phyloP scores from a whole-genome alignment of 2,797 vertebrate genomes.

The Merluccius polli region DNA sequence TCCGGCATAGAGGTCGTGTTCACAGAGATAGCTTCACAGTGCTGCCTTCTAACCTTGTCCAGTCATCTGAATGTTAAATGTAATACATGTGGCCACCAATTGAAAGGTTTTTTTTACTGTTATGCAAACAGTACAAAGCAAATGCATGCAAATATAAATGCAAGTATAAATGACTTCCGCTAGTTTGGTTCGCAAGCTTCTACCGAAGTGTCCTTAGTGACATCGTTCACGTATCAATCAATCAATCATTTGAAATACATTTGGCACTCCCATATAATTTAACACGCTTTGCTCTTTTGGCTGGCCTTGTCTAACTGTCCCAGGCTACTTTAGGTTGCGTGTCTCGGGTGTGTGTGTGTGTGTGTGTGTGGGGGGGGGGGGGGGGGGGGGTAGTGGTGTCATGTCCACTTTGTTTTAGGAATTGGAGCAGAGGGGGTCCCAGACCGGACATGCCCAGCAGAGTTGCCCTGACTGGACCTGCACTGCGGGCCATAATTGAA shows the following conservation, averaged over 20 bases:
- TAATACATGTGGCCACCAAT: neutral
- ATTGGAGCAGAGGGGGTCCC: slow-evolving; percentile 35
- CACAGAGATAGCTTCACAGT: neutral
- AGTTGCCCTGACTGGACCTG: slow-evolving; percentile 54
- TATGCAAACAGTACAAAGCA: neutral
- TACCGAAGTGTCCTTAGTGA: neutral
- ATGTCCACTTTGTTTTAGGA: slow-evolving; percentile 44
- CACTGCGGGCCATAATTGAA: slow-evolving; percentile 69
- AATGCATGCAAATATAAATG: neutral
- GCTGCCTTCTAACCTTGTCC: neutral
- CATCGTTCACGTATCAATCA: neutral
- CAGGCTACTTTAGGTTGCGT: neutral
- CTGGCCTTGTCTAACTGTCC: neutral
- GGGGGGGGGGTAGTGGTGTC: slow-evolving; percentile 28
- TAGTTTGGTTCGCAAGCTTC: neutral
- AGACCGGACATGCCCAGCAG: slow-evolving; percentile 38
- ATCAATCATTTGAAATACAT: neutral
- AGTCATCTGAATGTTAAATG: neutral
- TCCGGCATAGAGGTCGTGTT: slow-evolving; percentile 12
- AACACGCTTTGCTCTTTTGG: neutral
- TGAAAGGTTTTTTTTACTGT: neutral
- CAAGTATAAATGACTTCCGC: neutral
- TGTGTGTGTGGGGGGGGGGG: neutral
- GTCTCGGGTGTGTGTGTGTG: no score
- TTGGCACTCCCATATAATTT: neutral